These are phyloP conservation scores for Vulpes ferrilata DNA, from an alignment of 2,113 vertebrate genomes.

Conservation along the genomic window DNA sequence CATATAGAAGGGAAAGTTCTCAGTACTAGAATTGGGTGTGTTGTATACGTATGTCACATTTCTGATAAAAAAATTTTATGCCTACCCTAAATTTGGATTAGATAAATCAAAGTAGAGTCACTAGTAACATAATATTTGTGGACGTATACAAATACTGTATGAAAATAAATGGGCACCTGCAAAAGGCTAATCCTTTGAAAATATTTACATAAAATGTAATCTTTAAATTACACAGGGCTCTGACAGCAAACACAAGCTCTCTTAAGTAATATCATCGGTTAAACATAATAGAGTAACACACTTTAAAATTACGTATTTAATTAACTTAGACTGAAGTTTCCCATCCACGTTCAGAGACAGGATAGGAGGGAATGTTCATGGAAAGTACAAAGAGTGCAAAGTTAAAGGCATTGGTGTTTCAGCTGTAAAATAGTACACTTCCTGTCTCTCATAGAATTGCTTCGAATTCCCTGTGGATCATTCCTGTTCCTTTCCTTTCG, in stretches of 20 bases:
- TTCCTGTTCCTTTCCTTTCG: constrained; percentile 24
- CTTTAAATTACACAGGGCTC: constrained; percentile 15
- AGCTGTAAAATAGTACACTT: constrained; percentile 23
- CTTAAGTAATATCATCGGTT: background rate
- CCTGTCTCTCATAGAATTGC: background rate
- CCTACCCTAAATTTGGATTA: constrained; percentile 57
- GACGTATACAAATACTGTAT: background rate
- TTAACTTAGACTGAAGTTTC: constrained; percentile 7
- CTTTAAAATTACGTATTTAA: constrained; percentile 12
- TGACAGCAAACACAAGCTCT: constrained; percentile 39
- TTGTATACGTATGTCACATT: background rate
- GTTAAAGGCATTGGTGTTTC: constrained; percentile 12
- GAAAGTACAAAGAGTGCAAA: constrained; percentile 51
- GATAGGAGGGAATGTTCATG: constrained; percentile 49
- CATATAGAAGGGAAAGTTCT: constrained; percentile 34
- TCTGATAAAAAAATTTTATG: constrained; percentile 59
- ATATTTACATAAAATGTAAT: constrained; percentile 56
- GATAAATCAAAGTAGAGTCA: constrained; percentile 53
- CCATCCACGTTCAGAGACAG: background rate
- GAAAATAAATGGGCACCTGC: constrained; percentile 24
- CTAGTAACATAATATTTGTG: constrained; percentile 15
- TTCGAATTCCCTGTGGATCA: background rate
- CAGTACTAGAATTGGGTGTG: background rate
- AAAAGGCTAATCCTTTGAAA: constrained; percentile 48
- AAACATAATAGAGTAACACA: constrained; percentile 42